A percentile compares a stretch with the other conserved stretches of the same genome.
phyloP scores from a whole-genome alignment of 2,888 invertebrate genomes.

The Himalopsyche kuldschensis region DNA sequence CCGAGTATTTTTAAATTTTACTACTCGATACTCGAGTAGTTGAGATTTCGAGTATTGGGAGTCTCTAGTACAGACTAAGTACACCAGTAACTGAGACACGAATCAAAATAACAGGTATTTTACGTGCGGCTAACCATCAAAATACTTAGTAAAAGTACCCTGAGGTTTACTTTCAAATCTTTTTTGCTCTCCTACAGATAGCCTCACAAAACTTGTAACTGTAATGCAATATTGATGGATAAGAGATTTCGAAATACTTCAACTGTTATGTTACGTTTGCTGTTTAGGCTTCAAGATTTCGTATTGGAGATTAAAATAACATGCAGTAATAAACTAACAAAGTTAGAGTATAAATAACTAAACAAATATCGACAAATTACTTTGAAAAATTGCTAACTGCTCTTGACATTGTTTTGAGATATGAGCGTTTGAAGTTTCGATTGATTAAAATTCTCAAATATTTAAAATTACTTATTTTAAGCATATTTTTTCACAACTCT shows the following conservation, averaged over 20 bases:
- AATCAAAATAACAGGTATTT: background rate
- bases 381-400: no score
- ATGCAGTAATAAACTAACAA: no score
- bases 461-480: no score
- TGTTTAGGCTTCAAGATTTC: background rate
- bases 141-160: background rate
- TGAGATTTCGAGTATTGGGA: no score
- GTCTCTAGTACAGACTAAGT: background rate
- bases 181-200: background rate
- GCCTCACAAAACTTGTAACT: background rate
- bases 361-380: no score
- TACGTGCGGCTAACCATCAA: background rate
- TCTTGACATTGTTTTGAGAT: no score
- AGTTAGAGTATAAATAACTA: no score
- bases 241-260: background rate
- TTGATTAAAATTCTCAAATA: no score
- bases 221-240: background rate
- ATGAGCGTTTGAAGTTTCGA: no score
- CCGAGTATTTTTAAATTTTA: no score
- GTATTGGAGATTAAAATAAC: background rate
- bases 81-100: background rate
- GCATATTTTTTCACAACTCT: no score
- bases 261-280: background rate
- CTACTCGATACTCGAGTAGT: no score
- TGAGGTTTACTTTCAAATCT: background rate